Percentiles rank a stretch among this genome's conserved stretches.
These are phyloP conservation scores for Psophia crepitans DNA, from an alignment of 2,113 vertebrate genomes.

Conservation along the genomic window DNA sequence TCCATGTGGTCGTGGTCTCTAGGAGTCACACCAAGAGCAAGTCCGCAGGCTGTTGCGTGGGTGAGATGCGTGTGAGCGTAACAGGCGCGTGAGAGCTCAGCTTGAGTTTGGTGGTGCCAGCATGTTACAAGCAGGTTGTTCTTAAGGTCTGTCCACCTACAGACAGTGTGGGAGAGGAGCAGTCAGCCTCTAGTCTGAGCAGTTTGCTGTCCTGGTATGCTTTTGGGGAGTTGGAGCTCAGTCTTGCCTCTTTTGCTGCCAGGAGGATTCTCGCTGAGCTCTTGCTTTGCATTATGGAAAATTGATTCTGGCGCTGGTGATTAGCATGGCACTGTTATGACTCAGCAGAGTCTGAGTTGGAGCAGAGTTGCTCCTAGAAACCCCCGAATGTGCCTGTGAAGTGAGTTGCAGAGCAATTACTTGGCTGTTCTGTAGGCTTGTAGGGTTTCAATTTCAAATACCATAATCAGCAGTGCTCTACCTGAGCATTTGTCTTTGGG, in stretches of 20 bases:
- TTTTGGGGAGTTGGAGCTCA: neutral
- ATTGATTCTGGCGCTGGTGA: constrained; percentile 3
- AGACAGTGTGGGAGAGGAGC: neutral
- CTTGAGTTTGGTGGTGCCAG: neutral
- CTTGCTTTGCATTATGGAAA: constrained; percentile 8
- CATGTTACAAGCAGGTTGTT: neutral
- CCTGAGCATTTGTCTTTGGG: neutral
- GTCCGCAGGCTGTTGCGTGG: neutral
- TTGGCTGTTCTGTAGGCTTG: neutral
- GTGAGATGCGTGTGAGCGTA: neutral
- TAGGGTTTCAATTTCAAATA: neutral
- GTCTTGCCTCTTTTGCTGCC: neutral
- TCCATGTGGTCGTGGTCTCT: neutral
- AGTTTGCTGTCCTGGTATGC: neutral
- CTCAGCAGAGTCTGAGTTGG: constrained; percentile 23
- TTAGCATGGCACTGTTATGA: constrained; percentile 13
- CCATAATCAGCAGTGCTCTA: neutral
- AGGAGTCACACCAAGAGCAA: neutral
- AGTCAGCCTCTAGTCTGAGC: neutral
- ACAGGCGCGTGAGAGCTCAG: neutral
- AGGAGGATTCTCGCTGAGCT: neutral
- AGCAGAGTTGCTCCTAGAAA: constrained; percentile 17
- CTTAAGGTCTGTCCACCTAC: neutral
- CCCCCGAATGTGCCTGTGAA: neutral
- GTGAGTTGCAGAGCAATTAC: neutral